Conservation (phyloP, 1,140 invertebrate genomes). For the Drosophila bocki region DNA sequence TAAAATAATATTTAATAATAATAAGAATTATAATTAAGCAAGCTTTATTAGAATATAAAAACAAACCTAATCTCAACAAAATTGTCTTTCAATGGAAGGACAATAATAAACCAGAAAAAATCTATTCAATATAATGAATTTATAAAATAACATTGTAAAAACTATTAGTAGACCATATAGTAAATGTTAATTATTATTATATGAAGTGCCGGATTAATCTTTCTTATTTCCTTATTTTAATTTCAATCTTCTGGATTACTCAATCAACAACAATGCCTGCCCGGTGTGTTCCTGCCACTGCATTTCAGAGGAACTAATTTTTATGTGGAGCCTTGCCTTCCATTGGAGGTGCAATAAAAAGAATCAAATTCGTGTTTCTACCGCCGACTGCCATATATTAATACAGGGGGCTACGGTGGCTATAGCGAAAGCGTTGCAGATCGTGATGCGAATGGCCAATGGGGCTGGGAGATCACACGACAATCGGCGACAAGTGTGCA, state of each 20-base stretch:
- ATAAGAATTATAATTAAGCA: too few species aligned
- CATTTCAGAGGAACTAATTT: constrained; percentile 35
- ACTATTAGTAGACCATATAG: too few species aligned
- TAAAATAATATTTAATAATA: too few species aligned
- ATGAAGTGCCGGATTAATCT: background rate
- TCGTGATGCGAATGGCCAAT: constrained; percentile 66
- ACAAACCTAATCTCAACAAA: too few species aligned
- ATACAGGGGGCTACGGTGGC: constrained; percentile 28
- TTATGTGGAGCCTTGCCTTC: constrained; percentile 41
- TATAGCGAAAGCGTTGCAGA: constrained; percentile 62
- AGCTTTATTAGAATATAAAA: too few species aligned
- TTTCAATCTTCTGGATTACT: constrained; percentile 3
- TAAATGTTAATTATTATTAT: background rate
- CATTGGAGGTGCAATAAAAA: constrained; percentile 67
- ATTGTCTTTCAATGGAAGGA: too few species aligned
- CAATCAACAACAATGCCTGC: constrained; percentile 4
- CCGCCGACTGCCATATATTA: constrained; percentile 41
- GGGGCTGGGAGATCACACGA: constrained; percentile 29
- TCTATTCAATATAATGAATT: too few species aligned
- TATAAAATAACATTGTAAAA: too few species aligned
- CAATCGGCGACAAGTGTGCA: constrained; percentile 48
- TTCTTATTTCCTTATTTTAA: constrained; percentile 6
- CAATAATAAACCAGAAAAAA: too few species aligned
- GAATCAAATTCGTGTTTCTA: constrained; percentile 51
- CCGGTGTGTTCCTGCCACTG: background rate